A percentile compares a stretch with the other conserved stretches of the same genome.
These are phyloP conservation scores for Hucho hucho DNA, from an alignment of 2,113 vertebrate genomes.

Conservation along the genomic window DNA sequence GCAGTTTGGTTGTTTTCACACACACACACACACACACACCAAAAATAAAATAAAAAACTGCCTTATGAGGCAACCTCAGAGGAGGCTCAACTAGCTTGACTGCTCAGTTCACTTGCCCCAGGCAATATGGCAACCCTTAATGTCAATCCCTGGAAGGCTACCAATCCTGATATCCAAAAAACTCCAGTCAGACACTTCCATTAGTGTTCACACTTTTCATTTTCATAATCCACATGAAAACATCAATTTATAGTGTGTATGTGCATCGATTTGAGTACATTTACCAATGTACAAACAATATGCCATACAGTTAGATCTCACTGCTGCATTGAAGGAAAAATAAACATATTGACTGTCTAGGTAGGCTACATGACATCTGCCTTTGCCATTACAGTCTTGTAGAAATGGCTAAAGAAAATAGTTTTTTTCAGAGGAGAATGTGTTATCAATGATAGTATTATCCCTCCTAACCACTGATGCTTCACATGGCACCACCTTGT, in stretches of 20 bases:
- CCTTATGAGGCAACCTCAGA: too few species aligned
- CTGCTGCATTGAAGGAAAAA: background rate
- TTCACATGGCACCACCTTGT: constrained; percentile 9
- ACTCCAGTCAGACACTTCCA: background rate
- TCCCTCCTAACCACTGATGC: background rate
- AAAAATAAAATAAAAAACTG: too few species aligned
- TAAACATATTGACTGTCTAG: background rate
- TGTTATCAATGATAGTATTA: background rate
- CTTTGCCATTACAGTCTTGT: background rate
- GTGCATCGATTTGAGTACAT: constrained; percentile 8
- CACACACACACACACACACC: too few species aligned
- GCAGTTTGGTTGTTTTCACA: too few species aligned
- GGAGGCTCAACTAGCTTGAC: too few species aligned
- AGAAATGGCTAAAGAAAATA: background rate
- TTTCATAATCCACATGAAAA: background rate
- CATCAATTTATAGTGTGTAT: background rate
- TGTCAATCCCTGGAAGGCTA: background rate
- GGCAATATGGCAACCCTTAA: too few species aligned
- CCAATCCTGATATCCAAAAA: background rate
- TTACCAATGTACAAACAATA: constrained; percentile 9
- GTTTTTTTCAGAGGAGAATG: background rate
- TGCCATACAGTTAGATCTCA: constrained; percentile 1
- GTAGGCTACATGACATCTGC: background rate
- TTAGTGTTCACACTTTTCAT: background rate
- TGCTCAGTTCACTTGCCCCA: too few species aligned